Base-by-base conservation (phyloP, 2,888 invertebrate species). In the Cephus pygmeus region DNA sequence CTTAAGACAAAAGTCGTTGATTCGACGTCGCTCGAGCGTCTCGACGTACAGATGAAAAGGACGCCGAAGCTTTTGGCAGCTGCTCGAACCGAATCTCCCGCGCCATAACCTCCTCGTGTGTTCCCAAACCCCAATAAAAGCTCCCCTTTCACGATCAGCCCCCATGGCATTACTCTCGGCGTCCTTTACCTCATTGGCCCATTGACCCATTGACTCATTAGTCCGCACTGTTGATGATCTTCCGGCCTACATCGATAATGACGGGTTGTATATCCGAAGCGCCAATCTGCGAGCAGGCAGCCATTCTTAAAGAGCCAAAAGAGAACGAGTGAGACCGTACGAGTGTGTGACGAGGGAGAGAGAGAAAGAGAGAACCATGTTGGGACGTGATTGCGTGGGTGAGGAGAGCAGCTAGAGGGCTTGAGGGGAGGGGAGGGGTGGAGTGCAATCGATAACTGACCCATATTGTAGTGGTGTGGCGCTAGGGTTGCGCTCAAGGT, bases 361-460 rank as follows among this genome's bases (percentile, higher is more conserved):
- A 75, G 75, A 31, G 15, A 15, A 56, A 15, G 34, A 40, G 31
- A 9, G 73, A 73, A 76, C 56, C 56, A 15, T 56, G 56, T 23
- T 56, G 23, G 30, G 34, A 12, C n/a, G 31, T 31, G 33, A 31
- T 69, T 40, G 36, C 30, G 73, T 34, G 76, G 77, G 73, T 34
- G 56, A 34, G 30, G 31, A 75, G 76, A 40, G 71, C 71, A 69
- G 35, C 30, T 9, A 12, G 33, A 12, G 71, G 35, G 73, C 12
- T 15, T 33, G 69, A 71, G 69, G 76, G 73, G 75, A 11, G 56
- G 69, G 74, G 40, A 75, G 78, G 31, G 75, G 76, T 40, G 73
- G 75, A 75, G 85, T 86, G 87, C 87, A 90, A 90, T 90, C 90
- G 88, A 90, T 90, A 90, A 86, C 87, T 89, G 90, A 90, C 90